A percentile compares a stretch with the other conserved stretches of the same genome.
phyloP scores from a whole-genome alignment of 2,888 invertebrate species.

The Drosophila basisetae region DNA sequence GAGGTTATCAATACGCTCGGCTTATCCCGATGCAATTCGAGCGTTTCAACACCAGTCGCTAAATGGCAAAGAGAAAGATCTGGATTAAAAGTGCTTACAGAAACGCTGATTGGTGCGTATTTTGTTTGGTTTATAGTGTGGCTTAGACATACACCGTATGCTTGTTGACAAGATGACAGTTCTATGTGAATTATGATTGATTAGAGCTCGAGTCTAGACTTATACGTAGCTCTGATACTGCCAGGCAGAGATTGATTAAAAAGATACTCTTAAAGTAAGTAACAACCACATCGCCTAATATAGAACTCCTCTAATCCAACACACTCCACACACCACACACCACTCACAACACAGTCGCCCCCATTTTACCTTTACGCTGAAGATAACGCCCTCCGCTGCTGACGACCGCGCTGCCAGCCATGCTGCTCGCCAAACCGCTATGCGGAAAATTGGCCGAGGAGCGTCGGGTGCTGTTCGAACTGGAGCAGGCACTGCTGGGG shows the following conservation, averaged over 20 bases:
- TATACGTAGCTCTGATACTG: neutral
- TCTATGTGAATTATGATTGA: conserved; percentile 11
- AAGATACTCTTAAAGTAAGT: neutral
- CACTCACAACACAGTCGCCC: neutral
- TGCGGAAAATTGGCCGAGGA: conserved; percentile 74
- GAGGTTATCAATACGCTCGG: conserved; percentile 97
- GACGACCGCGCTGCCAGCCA: conserved; percentile 83
- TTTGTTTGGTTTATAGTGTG: conserved; percentile 16
- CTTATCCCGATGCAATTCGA: conserved; percentile 89
- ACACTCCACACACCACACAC: conserved; percentile 2
- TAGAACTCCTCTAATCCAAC: neutral
- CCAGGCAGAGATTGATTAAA: neutral
- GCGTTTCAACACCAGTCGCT: conserved; percentile 81
- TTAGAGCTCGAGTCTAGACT: neutral
- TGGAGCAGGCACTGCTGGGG: conserved; percentile 64
- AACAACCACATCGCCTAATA: neutral
- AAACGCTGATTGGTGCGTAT: neutral
- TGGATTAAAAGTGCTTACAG: neutral
- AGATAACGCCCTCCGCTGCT: conserved; percentile 83
- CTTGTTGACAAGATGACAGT: neutral
- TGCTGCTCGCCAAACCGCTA: conserved; percentile 76
- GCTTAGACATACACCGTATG: conserved; percentile 64
- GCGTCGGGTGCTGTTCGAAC: conserved; percentile 62
- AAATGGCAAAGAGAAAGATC: conserved; percentile 1
- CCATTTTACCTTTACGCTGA: conserved; percentile 78